Conservation (phyloP, 2,113 vertebrate genomes). For the Plecturocebus donacophilus region DNA sequence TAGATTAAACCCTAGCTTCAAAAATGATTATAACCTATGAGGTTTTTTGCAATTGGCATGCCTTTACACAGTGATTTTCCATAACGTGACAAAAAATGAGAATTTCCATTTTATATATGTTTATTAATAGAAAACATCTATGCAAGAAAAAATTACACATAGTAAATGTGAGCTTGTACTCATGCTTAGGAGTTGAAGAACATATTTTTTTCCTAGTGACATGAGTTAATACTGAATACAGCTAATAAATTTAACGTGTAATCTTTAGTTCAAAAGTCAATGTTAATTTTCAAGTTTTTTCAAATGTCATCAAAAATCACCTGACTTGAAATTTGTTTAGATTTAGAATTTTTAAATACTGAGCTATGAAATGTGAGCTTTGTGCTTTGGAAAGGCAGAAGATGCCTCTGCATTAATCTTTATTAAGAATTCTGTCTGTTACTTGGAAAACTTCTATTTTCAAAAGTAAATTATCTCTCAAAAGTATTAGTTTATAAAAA, state of each 20-base stretch:
- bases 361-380: not conserved
- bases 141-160: not conserved
- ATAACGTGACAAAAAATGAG: not conserved
- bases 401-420: not conserved
- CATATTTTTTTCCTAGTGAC: not conserved
- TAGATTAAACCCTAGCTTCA: not conserved
- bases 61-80: constrained; percentile 1
- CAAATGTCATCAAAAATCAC: not conserved
- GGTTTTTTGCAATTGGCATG: not conserved
- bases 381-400: not conserved
- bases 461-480: not conserved
- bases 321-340: not conserved
- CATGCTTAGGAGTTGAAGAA: not conserved
- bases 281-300: constrained; percentile 40
- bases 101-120: not conserved
- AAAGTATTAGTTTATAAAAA: not conserved
- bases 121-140: not conserved
- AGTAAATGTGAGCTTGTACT: not conserved
- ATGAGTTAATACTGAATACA: not conserved
- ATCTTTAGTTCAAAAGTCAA: constrained; percentile 19
- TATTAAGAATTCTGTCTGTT: not conserved
- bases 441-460: not conserved
- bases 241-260: not conserved
- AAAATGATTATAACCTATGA: not conserved
- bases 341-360: not conserved